Conservation (phyloP, 1,140 invertebrate species). For the Drosophila serrata region DNA sequence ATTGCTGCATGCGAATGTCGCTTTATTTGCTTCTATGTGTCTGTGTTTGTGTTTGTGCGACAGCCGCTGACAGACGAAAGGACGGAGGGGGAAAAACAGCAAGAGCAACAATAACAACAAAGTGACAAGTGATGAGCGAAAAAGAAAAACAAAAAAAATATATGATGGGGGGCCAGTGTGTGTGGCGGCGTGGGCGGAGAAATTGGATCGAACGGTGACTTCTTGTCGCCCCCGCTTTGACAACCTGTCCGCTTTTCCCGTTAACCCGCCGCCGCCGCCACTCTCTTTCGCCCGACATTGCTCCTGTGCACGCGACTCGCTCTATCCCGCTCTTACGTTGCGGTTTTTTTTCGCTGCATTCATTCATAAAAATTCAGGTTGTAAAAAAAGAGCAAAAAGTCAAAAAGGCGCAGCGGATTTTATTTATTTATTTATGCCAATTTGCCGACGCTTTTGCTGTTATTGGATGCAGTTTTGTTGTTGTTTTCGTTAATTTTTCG, state of each 20-base stretch:
- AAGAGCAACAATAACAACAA: conserved; percentile 27
- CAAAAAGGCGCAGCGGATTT: conserved; percentile 57
- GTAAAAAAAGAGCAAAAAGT: conserved; percentile 68
- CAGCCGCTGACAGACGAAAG: conserved; percentile 46
- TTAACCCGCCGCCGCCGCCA: conserved; percentile 1
- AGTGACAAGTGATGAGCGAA: conserved; percentile 45
- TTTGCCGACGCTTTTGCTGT: conserved; percentile 62
- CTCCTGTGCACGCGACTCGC: conserved; percentile 76
- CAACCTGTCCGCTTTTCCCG: conserved; percentile 40
- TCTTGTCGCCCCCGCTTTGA: conserved; percentile 26
- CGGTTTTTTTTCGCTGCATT: conserved; percentile 56
- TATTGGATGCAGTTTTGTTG: conserved; percentile 21
- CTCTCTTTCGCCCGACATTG: conserved; percentile 38
- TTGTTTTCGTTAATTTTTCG: not conserved
- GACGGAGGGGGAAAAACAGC: not conserved
- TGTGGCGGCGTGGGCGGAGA: conserved; percentile 17
- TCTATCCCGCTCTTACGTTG: conserved; percentile 20
- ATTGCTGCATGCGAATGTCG: conserved; percentile 50
- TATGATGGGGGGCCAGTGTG: conserved; percentile 6
- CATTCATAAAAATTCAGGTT: conserved; percentile 83
- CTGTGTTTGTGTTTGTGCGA: conserved; percentile 18
- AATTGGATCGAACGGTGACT: conserved; percentile 37
- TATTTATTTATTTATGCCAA: conserved; percentile 79
- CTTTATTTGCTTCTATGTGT: conserved; percentile 1
- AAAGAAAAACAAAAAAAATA: conserved; percentile 1